These are phyloP conservation scores for Microcebus murinus DNA, from an alignment of 2,113 vertebrate species.

Conservation along the genomic window DNA sequence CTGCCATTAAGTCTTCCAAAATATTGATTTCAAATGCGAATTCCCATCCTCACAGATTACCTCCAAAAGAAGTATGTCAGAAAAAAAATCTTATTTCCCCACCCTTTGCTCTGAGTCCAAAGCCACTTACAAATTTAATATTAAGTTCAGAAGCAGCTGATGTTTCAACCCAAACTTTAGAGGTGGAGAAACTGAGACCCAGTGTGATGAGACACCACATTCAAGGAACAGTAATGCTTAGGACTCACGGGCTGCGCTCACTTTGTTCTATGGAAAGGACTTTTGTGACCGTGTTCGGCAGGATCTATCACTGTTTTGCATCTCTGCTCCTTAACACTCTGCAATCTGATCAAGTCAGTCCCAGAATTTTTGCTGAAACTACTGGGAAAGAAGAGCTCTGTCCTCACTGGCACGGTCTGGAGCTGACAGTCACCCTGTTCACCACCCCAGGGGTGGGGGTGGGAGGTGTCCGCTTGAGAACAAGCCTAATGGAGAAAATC, in stretches of 20 bases:
- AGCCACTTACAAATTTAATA: neutral
- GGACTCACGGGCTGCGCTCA: accelerated
- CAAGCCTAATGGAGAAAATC: neutral
- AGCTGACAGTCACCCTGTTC: neutral
- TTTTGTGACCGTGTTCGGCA: too few species aligned
- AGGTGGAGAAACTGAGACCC: neutral
- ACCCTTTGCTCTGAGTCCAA: neutral
- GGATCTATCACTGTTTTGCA: neutral
- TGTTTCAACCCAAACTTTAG: neutral
- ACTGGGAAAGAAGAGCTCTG: neutral
- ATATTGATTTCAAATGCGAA: slow-evolving; percentile 54
- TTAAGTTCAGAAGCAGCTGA: neutral
- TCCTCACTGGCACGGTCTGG: neutral
- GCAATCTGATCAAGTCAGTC: neutral
- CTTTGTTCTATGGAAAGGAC: neutral
- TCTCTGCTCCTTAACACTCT: neutral
- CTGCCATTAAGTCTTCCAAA: slow-evolving; percentile 63
- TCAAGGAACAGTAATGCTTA: neutral
- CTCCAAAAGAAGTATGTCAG: slow-evolving; percentile 44
- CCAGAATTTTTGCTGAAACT: neutral
- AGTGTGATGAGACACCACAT: accelerated
- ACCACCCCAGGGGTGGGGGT: too few species aligned
- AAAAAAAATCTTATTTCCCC: neutral
- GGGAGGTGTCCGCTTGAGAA: neutral
- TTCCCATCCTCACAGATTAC: slow-evolving; percentile 50